phyloP scores from a whole-genome alignment of 2,797 vertebrate genomes.

The Acanthurus lineatus region DNA sequence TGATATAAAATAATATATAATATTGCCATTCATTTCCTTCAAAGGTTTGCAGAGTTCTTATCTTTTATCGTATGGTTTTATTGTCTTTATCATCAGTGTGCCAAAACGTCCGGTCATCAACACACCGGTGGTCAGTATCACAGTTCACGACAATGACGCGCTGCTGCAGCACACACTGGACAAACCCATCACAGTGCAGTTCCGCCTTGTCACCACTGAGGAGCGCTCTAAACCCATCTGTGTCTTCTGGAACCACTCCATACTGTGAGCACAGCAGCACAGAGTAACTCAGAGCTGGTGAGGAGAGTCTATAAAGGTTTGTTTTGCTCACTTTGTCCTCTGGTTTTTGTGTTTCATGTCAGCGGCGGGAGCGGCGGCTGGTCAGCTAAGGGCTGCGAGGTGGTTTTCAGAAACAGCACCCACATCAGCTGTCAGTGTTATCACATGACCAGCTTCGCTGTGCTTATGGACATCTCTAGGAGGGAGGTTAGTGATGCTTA shows the following conservation, averaged over 20 bases:
- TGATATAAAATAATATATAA: background rate
- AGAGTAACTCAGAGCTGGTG: background rate
- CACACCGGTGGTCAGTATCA: constrained; percentile 95
- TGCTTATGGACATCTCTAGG: constrained; percentile 96
- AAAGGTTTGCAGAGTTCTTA: background rate
- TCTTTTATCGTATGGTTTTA: background rate
- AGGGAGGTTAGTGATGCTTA: constrained; percentile 87
- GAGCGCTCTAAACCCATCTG: constrained; percentile 97
- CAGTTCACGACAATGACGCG: constrained; percentile 88
- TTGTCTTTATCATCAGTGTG: constrained; percentile 82
- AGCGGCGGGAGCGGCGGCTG: constrained; percentile 89
- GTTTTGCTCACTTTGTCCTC: background rate
- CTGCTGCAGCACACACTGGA: constrained; percentile 85
- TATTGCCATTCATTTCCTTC: background rate
- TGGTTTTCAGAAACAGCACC: constrained; percentile 92
- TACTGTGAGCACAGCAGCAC: constrained; percentile 86
- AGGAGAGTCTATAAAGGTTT: background rate
- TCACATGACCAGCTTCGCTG: constrained; percentile 96
- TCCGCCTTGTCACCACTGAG: constrained; percentile 92
- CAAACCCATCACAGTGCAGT: constrained; percentile 94
- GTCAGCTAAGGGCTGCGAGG: constrained; percentile 95
- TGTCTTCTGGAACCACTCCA: constrained; percentile 97
- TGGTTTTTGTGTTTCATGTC: constrained; percentile 15
- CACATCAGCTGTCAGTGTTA: constrained; percentile 97
- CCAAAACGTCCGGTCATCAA: constrained; percentile 97